These are phyloP conservation scores for Crepidodera aurea DNA, from an alignment of 2,888 invertebrate species.

Conservation along the genomic window DNA sequence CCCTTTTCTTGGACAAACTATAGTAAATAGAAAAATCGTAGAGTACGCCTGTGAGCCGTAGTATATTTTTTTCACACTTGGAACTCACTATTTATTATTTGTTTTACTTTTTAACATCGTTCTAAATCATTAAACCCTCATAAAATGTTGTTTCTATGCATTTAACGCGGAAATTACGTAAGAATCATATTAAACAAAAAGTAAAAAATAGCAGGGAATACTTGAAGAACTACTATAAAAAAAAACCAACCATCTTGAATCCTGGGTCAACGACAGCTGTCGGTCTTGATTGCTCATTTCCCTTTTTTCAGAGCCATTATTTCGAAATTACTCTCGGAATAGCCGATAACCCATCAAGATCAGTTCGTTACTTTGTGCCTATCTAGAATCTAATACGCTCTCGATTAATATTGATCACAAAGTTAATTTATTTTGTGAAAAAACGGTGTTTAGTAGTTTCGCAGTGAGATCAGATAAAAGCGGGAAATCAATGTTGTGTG, in stretches of 20 bases:
- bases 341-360: conserved; percentile 46
- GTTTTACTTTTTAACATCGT: no score
- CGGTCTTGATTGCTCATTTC: conserved; percentile 50
- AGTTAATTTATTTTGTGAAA: conserved; percentile 36
- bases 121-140: no score
- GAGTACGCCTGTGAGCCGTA: no score
- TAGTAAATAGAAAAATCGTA: no score
- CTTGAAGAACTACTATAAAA: no score
- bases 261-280: conserved; percentile 47
- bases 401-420: conserved; percentile 36
- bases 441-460: conserved; percentile 25
- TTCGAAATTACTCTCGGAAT: conserved; percentile 48
- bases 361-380: conserved; percentile 32
- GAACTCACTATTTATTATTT: no score
- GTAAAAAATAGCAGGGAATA: no score
- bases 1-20: no score
- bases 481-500: neutral
- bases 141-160: no score
- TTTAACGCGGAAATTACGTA: no score
- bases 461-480: conserved; percentile 19
- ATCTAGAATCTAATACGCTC: conserved; percentile 38
- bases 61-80: no score
- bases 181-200: no score
- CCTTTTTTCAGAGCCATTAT: conserved; percentile 49
- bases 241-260: conserved; percentile 14